Evolutionary conservation across 2,797 vertebrate species (phyloP).

Genomic region (Oophaga sylvatica): DNA sequence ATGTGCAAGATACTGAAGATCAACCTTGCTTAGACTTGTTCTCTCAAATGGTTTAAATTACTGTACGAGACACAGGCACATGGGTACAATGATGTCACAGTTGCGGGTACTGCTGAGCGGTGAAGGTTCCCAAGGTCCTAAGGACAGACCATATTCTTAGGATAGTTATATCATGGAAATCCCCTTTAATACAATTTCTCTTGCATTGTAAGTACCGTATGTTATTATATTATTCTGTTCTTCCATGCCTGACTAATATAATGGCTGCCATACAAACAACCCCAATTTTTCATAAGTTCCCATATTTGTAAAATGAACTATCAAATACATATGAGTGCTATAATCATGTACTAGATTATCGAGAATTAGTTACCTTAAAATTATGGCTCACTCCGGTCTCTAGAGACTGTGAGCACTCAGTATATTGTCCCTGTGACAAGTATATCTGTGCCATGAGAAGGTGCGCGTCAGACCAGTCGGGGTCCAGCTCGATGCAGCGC

Average conservation of each 20-base stretch:
- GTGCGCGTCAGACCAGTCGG: slow-evolving; percentile 69
- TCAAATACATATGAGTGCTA: no score
- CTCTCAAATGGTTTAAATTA: neutral
- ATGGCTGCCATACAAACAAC: no score
- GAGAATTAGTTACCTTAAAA: slow-evolving; percentile 71
- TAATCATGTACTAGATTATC: no score
- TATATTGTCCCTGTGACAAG: slow-evolving; percentile 70
- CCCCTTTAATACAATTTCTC: neutral
- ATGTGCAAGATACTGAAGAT: neutral
- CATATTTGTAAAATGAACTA: no score
- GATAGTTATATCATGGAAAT: no score
- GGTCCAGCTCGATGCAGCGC: slow-evolving; percentile 74
- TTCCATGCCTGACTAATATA: neutral
- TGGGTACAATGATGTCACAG: neutral
- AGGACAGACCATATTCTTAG: no score
- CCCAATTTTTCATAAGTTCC: neutral
- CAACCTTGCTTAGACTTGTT: neutral
- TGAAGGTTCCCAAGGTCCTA: no score
- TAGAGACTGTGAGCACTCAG: slow-evolving; percentile 72
- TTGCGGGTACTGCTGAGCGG: neutral
- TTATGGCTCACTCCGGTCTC: slow-evolving; percentile 77
- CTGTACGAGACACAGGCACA: neutral
- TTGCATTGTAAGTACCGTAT: neutral
- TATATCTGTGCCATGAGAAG: slow-evolving; percentile 76
- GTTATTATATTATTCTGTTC: neutral